These are phyloP conservation scores for Nestor notabilis DNA, from an alignment of 2,113 vertebrate genomes.

Conservation along the genomic window DNA sequence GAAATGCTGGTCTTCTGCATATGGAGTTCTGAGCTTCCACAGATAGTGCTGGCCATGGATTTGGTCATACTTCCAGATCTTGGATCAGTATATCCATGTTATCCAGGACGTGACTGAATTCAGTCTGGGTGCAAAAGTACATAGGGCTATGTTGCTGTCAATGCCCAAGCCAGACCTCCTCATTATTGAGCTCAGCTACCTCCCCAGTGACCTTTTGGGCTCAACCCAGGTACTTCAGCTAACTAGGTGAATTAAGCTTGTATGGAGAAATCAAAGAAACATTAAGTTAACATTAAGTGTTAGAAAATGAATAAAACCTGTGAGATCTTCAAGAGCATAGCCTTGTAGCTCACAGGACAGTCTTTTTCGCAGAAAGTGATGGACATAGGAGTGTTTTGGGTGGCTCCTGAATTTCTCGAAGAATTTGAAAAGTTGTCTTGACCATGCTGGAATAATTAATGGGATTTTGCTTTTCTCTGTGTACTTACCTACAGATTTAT, in stretches of 20 bases:
- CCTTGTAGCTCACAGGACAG: not conserved
- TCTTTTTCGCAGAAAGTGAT: not conserved
- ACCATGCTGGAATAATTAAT: constrained; percentile 4
- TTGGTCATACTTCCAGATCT: not conserved
- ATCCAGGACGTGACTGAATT: fast-evolving
- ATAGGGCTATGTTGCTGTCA: not conserved
- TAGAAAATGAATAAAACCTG: not conserved
- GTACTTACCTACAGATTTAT: constrained; percentile 18
- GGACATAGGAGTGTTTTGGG: not conserved
- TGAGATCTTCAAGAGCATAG: not conserved
- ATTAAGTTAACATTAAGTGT: fast-evolving
- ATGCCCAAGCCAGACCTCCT: not conserved
- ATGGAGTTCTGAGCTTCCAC: not conserved
- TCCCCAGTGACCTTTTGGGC: not conserved
- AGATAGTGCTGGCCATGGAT: not conserved
- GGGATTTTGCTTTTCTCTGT: not conserved
- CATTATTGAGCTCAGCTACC: not conserved
- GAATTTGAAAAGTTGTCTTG: not conserved
- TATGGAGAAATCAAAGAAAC: not conserved
- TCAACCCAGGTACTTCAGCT: not conserved
- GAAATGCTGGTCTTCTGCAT: not conserved
- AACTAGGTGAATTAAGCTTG: not conserved
- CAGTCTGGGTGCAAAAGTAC: not conserved
- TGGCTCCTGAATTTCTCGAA: not conserved
- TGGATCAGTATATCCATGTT: fast-evolving